Evolutionary conservation across 1,140 invertebrate genomes (phyloP).

Genomic region (Pseudomyrmex concolor): DNA sequence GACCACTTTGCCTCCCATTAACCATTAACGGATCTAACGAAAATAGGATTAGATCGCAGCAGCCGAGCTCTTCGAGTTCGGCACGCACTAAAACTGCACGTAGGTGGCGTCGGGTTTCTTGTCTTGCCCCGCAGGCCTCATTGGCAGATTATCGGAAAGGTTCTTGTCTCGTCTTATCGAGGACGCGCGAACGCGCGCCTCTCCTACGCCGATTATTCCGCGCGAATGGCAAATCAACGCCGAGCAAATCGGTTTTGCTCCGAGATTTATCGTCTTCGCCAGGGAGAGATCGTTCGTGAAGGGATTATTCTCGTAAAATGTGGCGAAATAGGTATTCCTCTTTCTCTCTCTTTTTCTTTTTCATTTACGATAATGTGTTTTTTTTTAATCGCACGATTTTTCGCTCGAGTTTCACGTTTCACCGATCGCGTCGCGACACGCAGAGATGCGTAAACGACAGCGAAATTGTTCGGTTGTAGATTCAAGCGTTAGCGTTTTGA

Average conservation of each 20-base stretch:
- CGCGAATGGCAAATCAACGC: constrained; percentile 16
- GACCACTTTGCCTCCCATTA: constrained; percentile 85
- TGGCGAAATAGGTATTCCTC: neutral
- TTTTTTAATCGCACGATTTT: too few species aligned
- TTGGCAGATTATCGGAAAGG: constrained; percentile 60
- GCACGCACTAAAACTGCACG: constrained; percentile 63
- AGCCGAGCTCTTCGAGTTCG: constrained; percentile 55
- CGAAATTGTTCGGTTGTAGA: neutral
- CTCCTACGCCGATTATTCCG: constrained; percentile 39
- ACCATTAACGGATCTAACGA: constrained; percentile 85
- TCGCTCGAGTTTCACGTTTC: neutral
- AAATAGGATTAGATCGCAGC: constrained; percentile 83
- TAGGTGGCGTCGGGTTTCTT: constrained; percentile 69
- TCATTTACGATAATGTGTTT: constrained; percentile 17
- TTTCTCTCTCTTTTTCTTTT: neutral
- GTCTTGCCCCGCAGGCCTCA: constrained; percentile 25
- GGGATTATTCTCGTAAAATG: constrained; percentile 22
- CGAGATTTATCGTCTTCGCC: constrained; percentile 15
- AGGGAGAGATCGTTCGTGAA: neutral
- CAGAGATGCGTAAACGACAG: neutral
- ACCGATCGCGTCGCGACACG: neutral
- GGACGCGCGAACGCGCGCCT: neutral
- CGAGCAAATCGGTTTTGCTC: constrained; percentile 24
- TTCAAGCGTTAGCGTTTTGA: too few species aligned
- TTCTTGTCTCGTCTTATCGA: constrained; percentile 59